Evolutionary conservation across 2,797 vertebrate species (phyloP), one percentile per base, ranked within the genome.

Genomic region (Petrocephalus sullivani): DNA sequence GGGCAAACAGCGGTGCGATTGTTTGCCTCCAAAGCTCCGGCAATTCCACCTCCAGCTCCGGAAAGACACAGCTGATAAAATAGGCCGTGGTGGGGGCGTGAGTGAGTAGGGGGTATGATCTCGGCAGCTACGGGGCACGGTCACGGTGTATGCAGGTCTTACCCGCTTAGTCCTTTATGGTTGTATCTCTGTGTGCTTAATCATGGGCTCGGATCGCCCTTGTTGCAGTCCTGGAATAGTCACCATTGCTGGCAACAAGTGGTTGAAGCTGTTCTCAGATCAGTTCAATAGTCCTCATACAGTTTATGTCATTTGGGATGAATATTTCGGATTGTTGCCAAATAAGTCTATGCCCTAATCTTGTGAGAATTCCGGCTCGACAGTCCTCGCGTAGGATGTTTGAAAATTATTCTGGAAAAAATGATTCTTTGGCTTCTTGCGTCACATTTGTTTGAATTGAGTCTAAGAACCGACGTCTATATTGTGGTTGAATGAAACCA

Each of bases 1-100:
- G 7, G 4, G 23, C 64, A 3, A 90, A 94, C 91, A 90, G 90
- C 91, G 89, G 89, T 82, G 67, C 87, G 88, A 88, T 91, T 93
- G 93, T 93, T 85, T 46, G 3, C 83, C 23, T 51, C 9, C 78
- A 88, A 51, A 9, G 67, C 86, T 88, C 85, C 89, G 87, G 89
- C 87, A 51, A 51, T 82, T 51, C 71, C 87, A 89, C 37, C 86
- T 86, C 87, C 46, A 57, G 4, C 46, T 10, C 49, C n/a, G 85
- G 23, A 89, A 60, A 78, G 61, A 88, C 37, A 19, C 53, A 88
- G 88, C 91, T 12, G 9, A 86, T 89, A 89, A 91, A 93, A 87
- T 83, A 75, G 85, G 58, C 78, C 3, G 23, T 23, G 16, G 85
- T 0, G 89, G 58, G 56, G 49, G 71, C 71, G 71, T 78, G 33